Evolutionary conservation across 35 echinoderm and acorn worm species (phyloP).

Genomic region (Anneissia japonica): DNA sequence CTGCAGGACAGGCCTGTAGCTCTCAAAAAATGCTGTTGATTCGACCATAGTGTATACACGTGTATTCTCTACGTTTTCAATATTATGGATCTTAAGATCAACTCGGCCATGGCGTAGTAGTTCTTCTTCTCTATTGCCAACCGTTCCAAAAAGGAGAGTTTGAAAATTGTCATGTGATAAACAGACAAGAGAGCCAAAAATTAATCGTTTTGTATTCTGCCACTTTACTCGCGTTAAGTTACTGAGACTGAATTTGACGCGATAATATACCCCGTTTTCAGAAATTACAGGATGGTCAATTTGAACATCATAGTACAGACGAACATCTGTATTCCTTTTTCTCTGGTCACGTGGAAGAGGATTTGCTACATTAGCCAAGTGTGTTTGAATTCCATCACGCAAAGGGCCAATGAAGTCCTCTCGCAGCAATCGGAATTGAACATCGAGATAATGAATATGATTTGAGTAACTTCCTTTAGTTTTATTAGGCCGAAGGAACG

Average conservation of each 20-base stretch:
- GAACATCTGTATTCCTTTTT: neutral
- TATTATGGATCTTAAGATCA: conserved; percentile 28
- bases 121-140: conserved; percentile 50
- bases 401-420: conserved; percentile 62
- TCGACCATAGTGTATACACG: conserved; percentile 51
- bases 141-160: conserved; percentile 59
- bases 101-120: conserved; percentile 26
- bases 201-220: conserved; percentile 59
- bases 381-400: conserved; percentile 39
- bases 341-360: conserved; percentile 23
- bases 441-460: conserved; percentile 57
- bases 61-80: neutral
- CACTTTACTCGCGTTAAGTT: conserved; percentile 36
- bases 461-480: conserved; percentile 28
- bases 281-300: neutral
- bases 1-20: conserved; percentile 59
- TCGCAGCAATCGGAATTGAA: conserved; percentile 53
- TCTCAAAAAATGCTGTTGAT: conserved; percentile 76
- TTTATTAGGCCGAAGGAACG: conserved; percentile 56
- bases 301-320: neutral
- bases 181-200: conserved; percentile 74
- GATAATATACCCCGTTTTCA: neutral
- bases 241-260: neutral
- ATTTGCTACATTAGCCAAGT: conserved; percentile 36
- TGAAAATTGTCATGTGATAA: conserved; percentile 75